Evolutionary conservation across 2,113 vertebrate species (phyloP).

Genomic region (Arvicanthis niloticus): DNA sequence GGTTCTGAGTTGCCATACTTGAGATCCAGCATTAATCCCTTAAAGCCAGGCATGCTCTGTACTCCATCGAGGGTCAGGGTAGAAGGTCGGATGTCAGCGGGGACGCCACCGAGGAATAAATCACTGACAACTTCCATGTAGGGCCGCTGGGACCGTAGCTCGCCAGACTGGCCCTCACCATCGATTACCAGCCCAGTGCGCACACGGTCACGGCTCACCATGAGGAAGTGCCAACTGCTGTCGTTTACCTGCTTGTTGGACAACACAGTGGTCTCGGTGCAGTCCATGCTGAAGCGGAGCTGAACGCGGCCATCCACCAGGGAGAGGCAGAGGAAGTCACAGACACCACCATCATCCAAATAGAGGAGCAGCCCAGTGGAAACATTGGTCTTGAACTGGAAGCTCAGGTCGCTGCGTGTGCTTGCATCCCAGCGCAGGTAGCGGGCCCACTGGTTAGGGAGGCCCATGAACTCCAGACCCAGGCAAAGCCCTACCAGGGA

Average conservation of each 20-base stretch:
- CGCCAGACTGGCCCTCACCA: conserved; percentile 90
- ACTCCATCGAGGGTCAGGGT: conserved; percentile 93
- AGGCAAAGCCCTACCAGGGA: conserved; percentile 90
- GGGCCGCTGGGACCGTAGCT: conserved; percentile 94
- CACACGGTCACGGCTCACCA: conserved; percentile 93
- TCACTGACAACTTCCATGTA: conserved; percentile 98
- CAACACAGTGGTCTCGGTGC: conserved; percentile 92
- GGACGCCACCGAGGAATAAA: conserved; percentile 96
- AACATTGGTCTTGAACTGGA: conserved; percentile 96
- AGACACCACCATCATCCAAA: conserved; percentile 97
- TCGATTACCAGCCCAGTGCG: conserved; percentile 93
- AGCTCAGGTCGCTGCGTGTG: conserved; percentile 95
- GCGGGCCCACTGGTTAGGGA: conserved; percentile 96
- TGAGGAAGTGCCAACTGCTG: conserved; percentile 95
- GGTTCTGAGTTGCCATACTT: conserved; percentile 95
- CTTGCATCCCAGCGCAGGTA: conserved; percentile 98
- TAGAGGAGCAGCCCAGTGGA: conserved; percentile 95
- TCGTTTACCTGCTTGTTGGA: conserved; percentile 94
- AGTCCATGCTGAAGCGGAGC: conserved; percentile 96
- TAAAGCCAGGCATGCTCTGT: conserved; percentile 91
- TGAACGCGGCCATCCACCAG: conserved; percentile 92
- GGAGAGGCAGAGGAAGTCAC: conserved; percentile 95
- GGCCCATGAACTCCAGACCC: conserved; percentile 96
- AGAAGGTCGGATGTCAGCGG: conserved; percentile 92
- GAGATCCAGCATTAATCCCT: conserved; percentile 95